Percentiles rank a stretch among this genome's conserved stretches.
Conservation (phyloP, 2,797 vertebrate genomes). For the Halcyon badia region DNA sequence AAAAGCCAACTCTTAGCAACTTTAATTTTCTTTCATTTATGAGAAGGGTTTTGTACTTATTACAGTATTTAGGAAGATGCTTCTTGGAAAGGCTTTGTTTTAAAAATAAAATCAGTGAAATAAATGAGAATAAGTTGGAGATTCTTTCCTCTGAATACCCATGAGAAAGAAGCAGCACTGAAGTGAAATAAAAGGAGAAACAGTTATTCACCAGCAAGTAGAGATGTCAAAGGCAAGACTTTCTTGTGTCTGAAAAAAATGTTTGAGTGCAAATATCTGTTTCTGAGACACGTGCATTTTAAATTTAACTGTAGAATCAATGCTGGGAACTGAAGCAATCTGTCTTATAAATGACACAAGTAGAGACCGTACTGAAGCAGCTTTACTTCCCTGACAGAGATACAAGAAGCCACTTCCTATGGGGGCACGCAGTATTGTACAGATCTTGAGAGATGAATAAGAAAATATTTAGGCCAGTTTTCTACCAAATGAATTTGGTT, state of each 20-base stretch:
- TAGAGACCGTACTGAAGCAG: neutral
- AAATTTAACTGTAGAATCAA: neutral
- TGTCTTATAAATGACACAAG: neutral
- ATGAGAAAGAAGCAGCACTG: neutral
- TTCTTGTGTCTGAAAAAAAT: neutral
- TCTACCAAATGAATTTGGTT: neutral
- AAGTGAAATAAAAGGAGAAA: neutral
- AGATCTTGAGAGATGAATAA: neutral
- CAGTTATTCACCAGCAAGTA: neutral
- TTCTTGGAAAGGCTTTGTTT: conserved; percentile 25
- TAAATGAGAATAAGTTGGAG: neutral
- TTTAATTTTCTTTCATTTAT: neutral
- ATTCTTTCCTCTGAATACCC: neutral
- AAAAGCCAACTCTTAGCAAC: neutral
- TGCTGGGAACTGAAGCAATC: neutral
- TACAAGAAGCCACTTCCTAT: neutral
- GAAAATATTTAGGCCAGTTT: conserved; percentile 1
- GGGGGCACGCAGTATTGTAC: neutral
- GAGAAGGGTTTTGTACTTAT: neutral
- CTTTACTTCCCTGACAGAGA: neutral
- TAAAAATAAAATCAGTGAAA: neutral
- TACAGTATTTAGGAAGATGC: neutral
- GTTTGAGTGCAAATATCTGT: neutral
- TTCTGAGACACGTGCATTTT: neutral
- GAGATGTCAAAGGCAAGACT: neutral